Conservation (phyloP, 2,797 vertebrate species). For the Tachyglossus aculeatus region DNA sequence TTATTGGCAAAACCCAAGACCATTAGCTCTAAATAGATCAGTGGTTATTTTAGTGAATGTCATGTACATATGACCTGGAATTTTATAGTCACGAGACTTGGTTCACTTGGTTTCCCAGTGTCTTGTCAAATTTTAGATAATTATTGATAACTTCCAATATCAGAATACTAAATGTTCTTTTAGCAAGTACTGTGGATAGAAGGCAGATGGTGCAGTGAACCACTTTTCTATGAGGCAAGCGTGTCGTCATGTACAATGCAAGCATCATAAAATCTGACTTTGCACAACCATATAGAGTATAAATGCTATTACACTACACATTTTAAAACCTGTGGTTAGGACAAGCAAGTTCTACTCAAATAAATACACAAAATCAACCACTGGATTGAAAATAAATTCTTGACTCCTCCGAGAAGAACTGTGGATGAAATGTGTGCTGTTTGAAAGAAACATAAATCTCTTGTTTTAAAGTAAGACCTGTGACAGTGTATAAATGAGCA, state of each 20-base stretch:
- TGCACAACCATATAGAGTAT: background rate
- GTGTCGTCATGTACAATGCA: background rate
- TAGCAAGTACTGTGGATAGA: conserved; percentile 18
- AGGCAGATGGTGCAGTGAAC: background rate
- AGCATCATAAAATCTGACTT: background rate
- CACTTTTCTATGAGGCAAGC: background rate
- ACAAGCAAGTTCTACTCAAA: background rate
- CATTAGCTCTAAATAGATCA: conserved; percentile 22
- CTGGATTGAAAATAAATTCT: background rate
- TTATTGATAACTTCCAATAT: conserved; percentile 60
- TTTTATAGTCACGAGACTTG: conserved; percentile 24
- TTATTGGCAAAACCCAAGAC: conserved; percentile 34
- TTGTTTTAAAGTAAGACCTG: conserved; percentile 1
- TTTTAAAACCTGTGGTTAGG: background rate
- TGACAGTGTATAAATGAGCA: too few relatives aligned
- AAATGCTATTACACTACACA: background rate
- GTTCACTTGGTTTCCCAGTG: conserved; percentile 41
- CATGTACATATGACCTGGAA: conserved; percentile 20
- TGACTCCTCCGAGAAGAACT: background rate
- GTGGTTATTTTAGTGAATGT: conserved; percentile 29
- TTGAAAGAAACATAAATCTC: background rate
- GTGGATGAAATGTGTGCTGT: background rate
- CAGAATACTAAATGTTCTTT: conserved; percentile 38
- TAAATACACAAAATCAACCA: background rate
- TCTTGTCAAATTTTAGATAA: conserved; percentile 53